Base-by-base conservation (phyloP, 2,797 vertebrate genomes). In the Oryzias sinensis region DNA sequence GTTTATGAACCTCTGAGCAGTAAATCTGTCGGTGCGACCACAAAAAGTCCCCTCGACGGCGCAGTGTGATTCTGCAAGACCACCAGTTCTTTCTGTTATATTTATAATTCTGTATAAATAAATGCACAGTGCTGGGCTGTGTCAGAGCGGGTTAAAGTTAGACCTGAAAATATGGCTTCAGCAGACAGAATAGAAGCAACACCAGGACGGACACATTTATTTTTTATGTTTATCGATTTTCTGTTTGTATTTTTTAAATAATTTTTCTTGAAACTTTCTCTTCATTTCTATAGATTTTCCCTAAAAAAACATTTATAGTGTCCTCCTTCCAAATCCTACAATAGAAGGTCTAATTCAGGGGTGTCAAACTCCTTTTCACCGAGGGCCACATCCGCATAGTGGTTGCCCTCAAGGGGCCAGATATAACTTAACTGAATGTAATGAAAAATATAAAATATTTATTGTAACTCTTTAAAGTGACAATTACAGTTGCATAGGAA, bases 11-110 rank as follows among this genome's bases (percentile, higher is more conserved):
- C 81, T 80, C 75, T 82, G 84, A 71, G 69, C 40, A 49, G 69
- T 79, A 82, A 85, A 81, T 83, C 76, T 83, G 74, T 87, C 83
- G 70, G 77, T 72, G 20, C 50, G 42, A 80, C 80, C 80, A 65
- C 81, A 76, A 67, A 77, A 85, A 70, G 68, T 77, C 79, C 77
- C 80, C 74, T 55, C 59, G 77, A 79, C 65, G 25, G 76, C 61
- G 7, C 55, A 51, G 33, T 65, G 54, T 50, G 70, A 80, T 72
- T 82, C 74, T 74, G 67, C 47, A 57, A 72, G 74, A 86, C 82
- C 83, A 83, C 82, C 80, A 14, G 70, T 3, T 63, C 40, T 69
- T 71, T 74, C 49, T 74, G 78, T 72, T 74, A 64, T 59, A 62
- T 82, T 82, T 81, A 56, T 71, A 65, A 74, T 78, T 79, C 62